Evolutionary conservation across 2,797 vertebrate species (phyloP), one percentile per base, ranked within the genome.

Genomic region (Rhinatrema bivittatum): DNA sequence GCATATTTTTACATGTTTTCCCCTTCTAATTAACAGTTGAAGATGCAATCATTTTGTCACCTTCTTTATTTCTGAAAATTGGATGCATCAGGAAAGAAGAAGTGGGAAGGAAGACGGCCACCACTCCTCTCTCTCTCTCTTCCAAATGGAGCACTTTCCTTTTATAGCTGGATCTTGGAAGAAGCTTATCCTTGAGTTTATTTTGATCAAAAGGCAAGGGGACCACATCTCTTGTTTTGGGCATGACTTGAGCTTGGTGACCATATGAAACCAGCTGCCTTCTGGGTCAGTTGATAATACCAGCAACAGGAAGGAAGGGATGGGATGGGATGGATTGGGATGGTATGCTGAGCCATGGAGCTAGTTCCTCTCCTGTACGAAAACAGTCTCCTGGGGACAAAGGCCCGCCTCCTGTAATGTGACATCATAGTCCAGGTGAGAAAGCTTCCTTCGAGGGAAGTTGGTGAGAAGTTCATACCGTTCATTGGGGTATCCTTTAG

Each of bases 331-430:
- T 24, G 33, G 1, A 41, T 38, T 10, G 41, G 21, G 50, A 10
- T 24, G 33, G 1, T 41, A 20, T 19, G 34, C 20, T 61, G 27
- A 50, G 56, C 58, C 60, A 53, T 15, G 15, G 49, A 51, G 76
- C 82, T 96, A 99, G 90, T 98, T 98, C 81, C 96, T 94, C 78
- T 99, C 96, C 75, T 99, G 96, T 62, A 99, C 91, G 87, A 99
- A 99, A 76, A 99, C 95, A 86, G 96, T 99, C 83, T 99, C 95
- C 84, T 99, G 95, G 74, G 96, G 96, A 82, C 94, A 99, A 73
- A 99, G 86, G 49, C 94, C 96, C 36, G 94, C 96, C 68, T 99
- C 94, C 65, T 97, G 93, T 76, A 99, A 87, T 2, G 94, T 98
- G 78, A 93, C 93, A 63, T 96, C 94, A 94, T 97, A 98, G 93